phyloP scores from a whole-genome alignment of 2,113 vertebrate species.

The Amphiprion percula region DNA sequence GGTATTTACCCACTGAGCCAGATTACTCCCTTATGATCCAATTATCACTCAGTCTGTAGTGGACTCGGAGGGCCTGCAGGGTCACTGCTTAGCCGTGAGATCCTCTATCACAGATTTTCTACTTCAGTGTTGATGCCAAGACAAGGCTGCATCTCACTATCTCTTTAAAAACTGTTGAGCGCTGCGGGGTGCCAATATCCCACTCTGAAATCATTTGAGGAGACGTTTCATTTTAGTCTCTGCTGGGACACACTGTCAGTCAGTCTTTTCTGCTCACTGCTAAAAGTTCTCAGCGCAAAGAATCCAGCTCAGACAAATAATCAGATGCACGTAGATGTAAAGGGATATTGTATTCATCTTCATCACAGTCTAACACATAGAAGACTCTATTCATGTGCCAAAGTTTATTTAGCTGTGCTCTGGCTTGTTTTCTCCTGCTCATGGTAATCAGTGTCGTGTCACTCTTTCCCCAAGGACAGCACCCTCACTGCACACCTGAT shows the following conservation, averaged over 20 bases:
- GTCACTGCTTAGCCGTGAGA: constrained; percentile 62
- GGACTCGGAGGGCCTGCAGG: constrained; percentile 56
- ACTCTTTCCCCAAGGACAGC: constrained; percentile 1
- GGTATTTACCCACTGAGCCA: constrained; percentile 73
- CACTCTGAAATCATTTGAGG: constrained; percentile 3
- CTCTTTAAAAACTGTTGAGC: constrained; percentile 13
- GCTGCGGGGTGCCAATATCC: neutral
- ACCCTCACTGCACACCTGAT: neutral
- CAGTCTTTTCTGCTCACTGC: neutral
- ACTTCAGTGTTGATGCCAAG: constrained; percentile 28
- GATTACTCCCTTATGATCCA: constrained; percentile 74
- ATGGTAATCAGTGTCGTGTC: neutral
- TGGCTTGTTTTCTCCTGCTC: neutral
- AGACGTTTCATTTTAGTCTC: constrained; percentile 17
- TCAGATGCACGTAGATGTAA: neutral
- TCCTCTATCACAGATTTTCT: constrained; percentile 51
- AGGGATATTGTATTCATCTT: neutral
- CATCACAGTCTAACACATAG: neutral
- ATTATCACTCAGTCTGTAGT: constrained; percentile 62
- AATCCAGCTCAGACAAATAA: neutral
- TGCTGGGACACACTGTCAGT: neutral
- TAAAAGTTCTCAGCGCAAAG: neutral
- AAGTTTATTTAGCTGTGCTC: constrained; percentile 1
- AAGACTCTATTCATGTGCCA: neutral
- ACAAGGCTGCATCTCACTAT: constrained; percentile 1